These are phyloP conservation scores for Celastrina argiolus DNA, from an alignment of 2,888 invertebrate species.

Conservation along the genomic window DNA sequence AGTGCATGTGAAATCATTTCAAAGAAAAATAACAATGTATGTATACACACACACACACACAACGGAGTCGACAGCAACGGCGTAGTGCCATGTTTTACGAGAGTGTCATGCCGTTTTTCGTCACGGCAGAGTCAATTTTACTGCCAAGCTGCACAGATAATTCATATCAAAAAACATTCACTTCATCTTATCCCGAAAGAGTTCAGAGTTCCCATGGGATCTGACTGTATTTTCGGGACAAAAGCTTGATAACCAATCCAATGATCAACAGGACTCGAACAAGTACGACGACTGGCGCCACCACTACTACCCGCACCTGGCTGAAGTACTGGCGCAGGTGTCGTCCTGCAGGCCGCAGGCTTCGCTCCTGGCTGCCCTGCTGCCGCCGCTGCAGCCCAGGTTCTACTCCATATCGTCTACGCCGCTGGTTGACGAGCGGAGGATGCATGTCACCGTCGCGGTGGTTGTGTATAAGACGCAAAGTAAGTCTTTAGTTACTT, in stretches of 20 bases:
- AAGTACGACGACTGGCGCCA: slow-evolving; percentile 96
- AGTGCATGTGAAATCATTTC: too few relatives aligned
- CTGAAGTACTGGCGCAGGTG: slow-evolving; percentile 92
- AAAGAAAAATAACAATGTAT: too few relatives aligned
- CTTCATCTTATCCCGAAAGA: too few relatives aligned
- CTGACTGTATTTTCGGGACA: too few relatives aligned
- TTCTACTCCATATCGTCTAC: slow-evolving; percentile 97
- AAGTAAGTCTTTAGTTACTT: slow-evolving; percentile 66
- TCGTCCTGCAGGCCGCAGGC: slow-evolving; percentile 90
- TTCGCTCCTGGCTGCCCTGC: slow-evolving; percentile 86
- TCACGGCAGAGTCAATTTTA: too few relatives aligned
- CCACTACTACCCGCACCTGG: slow-evolving; percentile 87
- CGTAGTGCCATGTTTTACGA: too few relatives aligned
- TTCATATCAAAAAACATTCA: too few relatives aligned
- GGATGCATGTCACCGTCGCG: slow-evolving; percentile 94
- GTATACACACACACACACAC: too few relatives aligned
- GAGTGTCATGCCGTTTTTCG: too few relatives aligned
- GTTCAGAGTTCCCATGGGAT: too few relatives aligned
- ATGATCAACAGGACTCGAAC: slow-evolving; percentile 82
- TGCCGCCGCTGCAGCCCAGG: slow-evolving; percentile 91
- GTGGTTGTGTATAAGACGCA: slow-evolving; percentile 91
- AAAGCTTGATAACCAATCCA: neutral
- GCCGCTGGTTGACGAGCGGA: slow-evolving; percentile 82
- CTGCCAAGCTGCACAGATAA: too few relatives aligned
- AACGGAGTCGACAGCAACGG: too few relatives aligned